Base-by-base conservation (phyloP, 2,113 vertebrate species). In the Leptobrachium ailaonicum region DNA sequence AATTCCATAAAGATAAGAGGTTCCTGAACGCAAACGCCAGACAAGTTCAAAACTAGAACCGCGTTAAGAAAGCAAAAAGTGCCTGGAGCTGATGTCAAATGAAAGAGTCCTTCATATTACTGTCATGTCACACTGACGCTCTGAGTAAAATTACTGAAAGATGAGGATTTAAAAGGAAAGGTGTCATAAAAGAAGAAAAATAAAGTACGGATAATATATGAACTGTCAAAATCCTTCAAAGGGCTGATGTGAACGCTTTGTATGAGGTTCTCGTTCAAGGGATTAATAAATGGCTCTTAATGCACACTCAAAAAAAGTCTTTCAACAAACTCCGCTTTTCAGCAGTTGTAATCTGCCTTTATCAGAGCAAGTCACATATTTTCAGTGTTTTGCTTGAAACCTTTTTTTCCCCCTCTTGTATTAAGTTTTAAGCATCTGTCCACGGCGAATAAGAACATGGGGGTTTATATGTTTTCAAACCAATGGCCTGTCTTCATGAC, bases 191-290 rank as follows among this genome's bases (percentile, higher is more conserved):
- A 75, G 20, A 41, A 47, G 70, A 73, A 42, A 54, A 73, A 43
- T 12, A 41, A 62, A 60, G 47, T 60, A 74, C 45, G 41, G 53
- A 13, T 69, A 64, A 75, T 68, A 68, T 8, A 74, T 56, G 50
- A 67, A 73, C 78, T 66, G 79, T 81, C 79, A 81, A 7, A 40
- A 41, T 75, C 67, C 71, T 81, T 75, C 53, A 75, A 81, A 69
- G 64, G 42, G 41, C 20, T 44, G 41, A 20, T 40, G 8, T 73
- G 53, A 47, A 50, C 13, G 6, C 71, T 73, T 67, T 42, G n/a
- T 12, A 73, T 12, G 66, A 75, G 64, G 53, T 44, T 8, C 54
- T 58, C 79, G 68, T 53, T 69, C 4, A 42, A 69, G 41, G 64
- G 72, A 75, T 81, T 81, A 74, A 41, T 41, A 62, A 44, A 14